Evolutionary conservation across 2,113 vertebrate genomes (phyloP), one percentile per base, ranked within the genome.

Genomic region (Hypomesus transpacificus): DNA sequence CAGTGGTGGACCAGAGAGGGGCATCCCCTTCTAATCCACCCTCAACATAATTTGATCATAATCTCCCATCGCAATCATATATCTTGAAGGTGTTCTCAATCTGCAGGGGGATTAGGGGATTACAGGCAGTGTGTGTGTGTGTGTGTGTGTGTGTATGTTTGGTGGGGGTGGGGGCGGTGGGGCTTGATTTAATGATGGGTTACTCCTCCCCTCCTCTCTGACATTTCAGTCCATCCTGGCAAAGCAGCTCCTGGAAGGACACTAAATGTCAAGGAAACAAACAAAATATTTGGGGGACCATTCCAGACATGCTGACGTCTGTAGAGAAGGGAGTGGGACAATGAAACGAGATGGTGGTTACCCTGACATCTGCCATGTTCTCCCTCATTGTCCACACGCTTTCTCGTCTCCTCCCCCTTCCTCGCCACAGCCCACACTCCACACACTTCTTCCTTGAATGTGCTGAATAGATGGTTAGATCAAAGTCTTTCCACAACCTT

Each of bases 51-150:
- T 89, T 88, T 88, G 84, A 81, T 82, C 82, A 77, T 86, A 81
- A 89, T 86, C 90, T 82, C 82, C 84, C 80, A 87, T 90, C 80
- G 86, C 85, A 88, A 89, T 91, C 80, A 86, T 83, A 87, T 85
- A 86, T 91, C 82, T 91, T 88, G 87, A 92, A 91, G 89, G 90
- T 93, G 88, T 92, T 92, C 88, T 89, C 87, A 91, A 91, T 92
- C 90, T 90, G 86, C 77, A 80, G 77, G 68, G 80, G 87, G 90
- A 93, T 93, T 92, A 92, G 84, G 78, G 80, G 86, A 90, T 91
- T 91, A 87, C 75, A 60, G 77, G 78, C 72, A 46, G 50, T 79
- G 77, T 79, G 82, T 77, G 77, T 66, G 62, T 80, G 76, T 84
- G 78, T 77, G n/a, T n/a, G 50, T 79, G 77, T 79, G 82, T 77